Evolutionary conservation across 2,797 vertebrate species (phyloP), one percentile per base, ranked within the genome.

Genomic region (Acropternis orthonyx): DNA sequence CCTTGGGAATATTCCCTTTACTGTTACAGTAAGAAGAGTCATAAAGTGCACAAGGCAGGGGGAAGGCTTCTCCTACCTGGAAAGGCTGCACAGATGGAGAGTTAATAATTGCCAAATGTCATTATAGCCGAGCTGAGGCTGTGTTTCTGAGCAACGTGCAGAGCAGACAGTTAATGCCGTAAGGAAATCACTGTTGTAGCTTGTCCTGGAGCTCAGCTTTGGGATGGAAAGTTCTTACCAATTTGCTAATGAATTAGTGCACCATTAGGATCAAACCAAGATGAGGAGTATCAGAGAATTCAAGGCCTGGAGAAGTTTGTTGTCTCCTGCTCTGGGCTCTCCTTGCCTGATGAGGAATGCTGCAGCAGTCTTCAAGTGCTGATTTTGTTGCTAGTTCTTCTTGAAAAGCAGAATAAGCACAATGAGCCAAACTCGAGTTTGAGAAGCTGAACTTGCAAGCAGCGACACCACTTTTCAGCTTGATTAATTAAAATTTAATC

Each of bases 401-500:
- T 36, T 87, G 59, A 93, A 85, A 85, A 89, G 67, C 15, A 5
- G 85, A 84, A 54, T 28, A 69, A 85, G 63, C 52, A 27, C 0
- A 2, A 72, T 67, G 55, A 93, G 75, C 80, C 63, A 49, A 87
- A 87, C 71, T 23, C 36, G 44, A 89, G 71, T 28, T 85, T 34
- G 21, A 85, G 81, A 90, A 82, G 51, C 75, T 89, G 89, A 36
- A 72, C 85, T 94, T 85, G 39, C 54, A 77, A 63, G 89, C 78
- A 81, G 82, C 0, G 0, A n/a, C 34, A 36, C 19, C 6, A 12
- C 65, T 93, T 93, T 87, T 90, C 65, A 88, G 68, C 68, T 76
- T 46, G 46, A 80, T 95, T 94, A 82, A 79, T 81, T 85, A 61
- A 81, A 93, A 67, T 92, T 49, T 87, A 85, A 83, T 83, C 78